Evolutionary conservation across 2,113 vertebrate species (phyloP), one percentile per base, ranked within the genome.

Genomic region (Uria lomvia): DNA sequence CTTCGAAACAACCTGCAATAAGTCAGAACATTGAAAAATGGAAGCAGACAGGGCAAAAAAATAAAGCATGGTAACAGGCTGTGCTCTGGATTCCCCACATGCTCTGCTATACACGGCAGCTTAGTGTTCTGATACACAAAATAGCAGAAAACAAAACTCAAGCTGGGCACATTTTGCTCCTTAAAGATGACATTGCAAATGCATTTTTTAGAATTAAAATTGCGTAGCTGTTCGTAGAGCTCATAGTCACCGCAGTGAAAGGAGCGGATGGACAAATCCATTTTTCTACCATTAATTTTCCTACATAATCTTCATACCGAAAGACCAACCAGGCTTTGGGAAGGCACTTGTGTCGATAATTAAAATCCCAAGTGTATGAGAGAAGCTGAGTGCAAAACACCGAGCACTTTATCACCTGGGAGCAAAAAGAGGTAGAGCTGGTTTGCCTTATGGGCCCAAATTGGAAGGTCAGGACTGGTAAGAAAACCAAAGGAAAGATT

Each of bases 41-140:
- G 80, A 86, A 91, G 83, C 90, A 95, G 91, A 68, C 77, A 78
- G 77, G 47, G 74, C 66, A 91, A 79, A 91, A 92, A 94, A 96
- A 91, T 78, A 68, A 89, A 94, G 77, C 27, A 12, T 32, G 79
- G 30, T 88, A 84, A 72, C 92, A 96, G 89, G 29, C 91, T 85
- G 80, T 67, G 88, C 80, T 73, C 71, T 38, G 87, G 94, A 34
- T 43, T 96, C 89, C 80, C 70, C 87, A 38, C 80, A 76, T 4
- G 1, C 63, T 62, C 87, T 43, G 70, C 87, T 79, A 2, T 90
- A 23, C 32, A 1, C 0, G 3, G 89, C 92, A 87, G 80, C 81
- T 73, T 49, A 34, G 2, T 29, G 71, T 84, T 94, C 84, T 60
- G 24, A 36, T 85, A 82, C 67, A 53, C n/a, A 43, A 38, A 87